Conservation (phyloP, 2,113 vertebrate genomes). For the Chaetodon trifascialis region DNA sequence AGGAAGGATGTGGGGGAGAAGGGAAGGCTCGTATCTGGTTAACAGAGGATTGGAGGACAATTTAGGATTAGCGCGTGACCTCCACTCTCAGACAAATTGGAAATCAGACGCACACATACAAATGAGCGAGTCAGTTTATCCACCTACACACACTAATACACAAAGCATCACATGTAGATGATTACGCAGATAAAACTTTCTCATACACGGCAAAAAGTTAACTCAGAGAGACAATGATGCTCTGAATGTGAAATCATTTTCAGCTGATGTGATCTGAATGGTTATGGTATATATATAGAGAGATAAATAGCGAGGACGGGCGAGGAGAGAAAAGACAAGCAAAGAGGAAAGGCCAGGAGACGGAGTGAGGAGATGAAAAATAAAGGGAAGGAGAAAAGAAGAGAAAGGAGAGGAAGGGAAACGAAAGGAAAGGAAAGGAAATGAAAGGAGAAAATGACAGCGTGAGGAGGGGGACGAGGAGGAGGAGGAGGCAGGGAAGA, state of each 20-base stretch:
- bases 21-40: constrained; percentile 55
- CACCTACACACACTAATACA: constrained; percentile 12
- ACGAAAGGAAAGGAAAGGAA: neutral
- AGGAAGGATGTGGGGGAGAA: constrained; percentile 6
- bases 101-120: constrained; percentile 46
- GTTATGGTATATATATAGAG: neutral
- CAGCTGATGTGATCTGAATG: constrained; percentile 15
- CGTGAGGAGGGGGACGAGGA: constrained; percentile 17
- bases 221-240: constrained; percentile 25
- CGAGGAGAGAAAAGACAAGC: neutral
- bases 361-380: neutral
- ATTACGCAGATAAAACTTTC: constrained; percentile 24
- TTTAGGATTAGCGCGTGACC: constrained; percentile 67
- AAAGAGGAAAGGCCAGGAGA: neutral
- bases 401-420: neutral
- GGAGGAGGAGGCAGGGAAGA: constrained; percentile 15
- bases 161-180: constrained; percentile 4
- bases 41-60: constrained; percentile 64
- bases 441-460: neutral
- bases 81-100: constrained; percentile 50
- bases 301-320: neutral
- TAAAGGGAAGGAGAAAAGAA: neutral
- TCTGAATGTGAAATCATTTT: constrained; percentile 26
- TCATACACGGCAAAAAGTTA: constrained; percentile 26
- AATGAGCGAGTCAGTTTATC: constrained; percentile 25